phyloP scores from a whole-genome alignment of 2,888 invertebrate genomes.

The Synergus umbraculus region DNA sequence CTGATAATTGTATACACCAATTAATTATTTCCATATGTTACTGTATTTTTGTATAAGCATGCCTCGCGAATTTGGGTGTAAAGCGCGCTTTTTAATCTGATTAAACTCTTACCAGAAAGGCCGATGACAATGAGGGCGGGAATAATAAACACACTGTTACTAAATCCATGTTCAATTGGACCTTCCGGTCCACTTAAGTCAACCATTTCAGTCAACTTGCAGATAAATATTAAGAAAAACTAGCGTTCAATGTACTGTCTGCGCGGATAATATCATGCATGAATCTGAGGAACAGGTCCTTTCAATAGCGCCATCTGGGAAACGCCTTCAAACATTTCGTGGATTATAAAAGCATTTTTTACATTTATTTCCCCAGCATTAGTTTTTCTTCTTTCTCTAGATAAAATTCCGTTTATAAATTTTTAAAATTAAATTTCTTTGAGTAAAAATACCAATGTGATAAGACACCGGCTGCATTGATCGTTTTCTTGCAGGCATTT shows the following conservation, averaged over 20 bases:
- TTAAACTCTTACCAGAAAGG: constrained; percentile 84
- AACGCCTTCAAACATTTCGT: neutral
- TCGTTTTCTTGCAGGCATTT: neutral
- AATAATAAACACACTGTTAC: constrained; percentile 91
- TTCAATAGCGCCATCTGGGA: constrained; percentile 22
- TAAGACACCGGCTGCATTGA: neutral
- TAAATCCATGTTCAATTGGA: constrained; percentile 91
- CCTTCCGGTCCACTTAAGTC: constrained; percentile 90
- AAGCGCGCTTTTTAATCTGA: neutral
- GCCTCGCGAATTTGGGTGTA: neutral
- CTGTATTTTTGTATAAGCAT: neutral
- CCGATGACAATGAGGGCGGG: constrained; percentile 89
- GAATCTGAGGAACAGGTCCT: neutral
- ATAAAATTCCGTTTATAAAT: neutral
- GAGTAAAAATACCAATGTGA: neutral
- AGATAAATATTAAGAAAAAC: neutral
- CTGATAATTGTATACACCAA: too few relatives aligned
- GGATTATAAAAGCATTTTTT: too few relatives aligned
- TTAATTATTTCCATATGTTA: neutral
- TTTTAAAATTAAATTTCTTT: neutral
- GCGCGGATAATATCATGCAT: neutral
- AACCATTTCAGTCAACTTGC: constrained; percentile 83
- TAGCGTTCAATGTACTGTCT: neutral
- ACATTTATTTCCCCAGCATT: too few relatives aligned
- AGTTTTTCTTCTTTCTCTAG: neutral